Evolutionary conservation across 2,113 vertebrate genomes (phyloP).

Genomic region (Cricetomys ansorgei): DNA sequence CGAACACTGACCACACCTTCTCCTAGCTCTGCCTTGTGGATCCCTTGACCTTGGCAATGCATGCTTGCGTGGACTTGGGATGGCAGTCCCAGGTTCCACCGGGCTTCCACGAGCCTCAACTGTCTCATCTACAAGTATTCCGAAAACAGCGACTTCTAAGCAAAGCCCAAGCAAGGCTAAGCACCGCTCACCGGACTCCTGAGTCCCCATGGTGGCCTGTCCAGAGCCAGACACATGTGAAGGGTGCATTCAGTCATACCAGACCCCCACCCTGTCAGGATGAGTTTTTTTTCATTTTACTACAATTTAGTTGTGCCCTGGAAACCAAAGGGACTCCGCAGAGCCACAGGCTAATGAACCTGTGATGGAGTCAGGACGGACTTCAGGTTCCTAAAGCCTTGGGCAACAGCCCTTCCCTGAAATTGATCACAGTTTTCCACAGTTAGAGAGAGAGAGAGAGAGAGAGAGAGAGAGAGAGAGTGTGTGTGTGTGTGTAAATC

Average conservation of each 20-base stretch:
- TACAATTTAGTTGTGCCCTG: neutral
- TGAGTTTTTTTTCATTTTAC: neutral
- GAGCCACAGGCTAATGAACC: neutral
- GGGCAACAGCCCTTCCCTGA: neutral
- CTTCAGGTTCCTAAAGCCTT: neutral
- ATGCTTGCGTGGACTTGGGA: too few species aligned
- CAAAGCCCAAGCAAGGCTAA: neutral
- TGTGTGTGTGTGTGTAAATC: neutral
- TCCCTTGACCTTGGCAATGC: neutral
- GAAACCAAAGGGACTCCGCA: neutral
- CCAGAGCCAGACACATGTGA: too few species aligned
- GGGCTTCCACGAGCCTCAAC: neutral
- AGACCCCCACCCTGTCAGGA: neutral
- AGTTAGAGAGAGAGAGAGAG: too few species aligned
- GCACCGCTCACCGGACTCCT: too few species aligned
- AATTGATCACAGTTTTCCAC: neutral
- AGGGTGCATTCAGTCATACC: neutral
- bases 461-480: too few species aligned
- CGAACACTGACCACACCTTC: fast-evolving
- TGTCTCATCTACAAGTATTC: neutral
- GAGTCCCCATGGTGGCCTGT: neutral
- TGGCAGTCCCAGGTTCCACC: neutral
- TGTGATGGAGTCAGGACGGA: neutral
- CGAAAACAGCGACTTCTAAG: neutral
- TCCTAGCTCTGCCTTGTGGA: neutral